Percentiles rank a stretch among this genome's conserved stretches.
Conservation (phyloP, 2,113 vertebrate genomes). For the Ancistrus triradiatus region DNA sequence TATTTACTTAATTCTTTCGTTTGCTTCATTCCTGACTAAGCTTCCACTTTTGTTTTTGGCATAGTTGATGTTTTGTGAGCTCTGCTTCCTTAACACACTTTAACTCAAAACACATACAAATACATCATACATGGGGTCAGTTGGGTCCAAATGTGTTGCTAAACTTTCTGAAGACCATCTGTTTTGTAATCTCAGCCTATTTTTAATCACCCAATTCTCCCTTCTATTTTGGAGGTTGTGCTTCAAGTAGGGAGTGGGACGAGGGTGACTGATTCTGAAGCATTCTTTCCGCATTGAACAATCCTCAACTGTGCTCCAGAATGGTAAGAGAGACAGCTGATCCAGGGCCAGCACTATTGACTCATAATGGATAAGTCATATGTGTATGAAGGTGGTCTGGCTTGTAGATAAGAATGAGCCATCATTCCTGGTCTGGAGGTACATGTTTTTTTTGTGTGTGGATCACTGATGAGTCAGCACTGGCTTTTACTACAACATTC, state of each 20-base stretch:
- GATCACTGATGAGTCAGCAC: conserved; percentile 21
- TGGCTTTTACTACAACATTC: conserved; percentile 17
- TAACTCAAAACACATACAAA: conserved; percentile 11
- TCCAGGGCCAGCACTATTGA: conserved; percentile 18
- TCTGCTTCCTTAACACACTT: conserved; percentile 1
- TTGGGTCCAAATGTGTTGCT: conserved; percentile 9
- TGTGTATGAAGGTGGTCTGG: conserved; percentile 2
- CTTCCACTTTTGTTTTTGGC: conserved; percentile 24
- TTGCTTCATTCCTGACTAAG: conserved; percentile 33
- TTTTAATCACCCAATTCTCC: conserved; percentile 63
- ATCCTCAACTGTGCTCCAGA: conserved; percentile 56
- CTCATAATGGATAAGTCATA: conserved; percentile 12
- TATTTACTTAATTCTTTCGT: too few species aligned
- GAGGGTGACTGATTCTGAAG: conserved; percentile 54
- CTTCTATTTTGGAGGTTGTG: conserved; percentile 62
- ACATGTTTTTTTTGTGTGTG: background rate
- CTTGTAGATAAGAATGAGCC: too few species aligned
- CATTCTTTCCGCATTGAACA: conserved; percentile 63
- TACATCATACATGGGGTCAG: conserved; percentile 20
- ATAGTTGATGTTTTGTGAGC: background rate
- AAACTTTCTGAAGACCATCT: conserved; percentile 45
- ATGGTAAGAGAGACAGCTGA: conserved; percentile 3
- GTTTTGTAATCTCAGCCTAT: conserved; percentile 53
- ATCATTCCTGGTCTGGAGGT: background rate
- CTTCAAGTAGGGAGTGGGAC: conserved; percentile 59